These are phyloP conservation scores for Serrognathus titanus DNA, from an alignment of 2,888 invertebrate species.

Conservation along the genomic window DNA sequence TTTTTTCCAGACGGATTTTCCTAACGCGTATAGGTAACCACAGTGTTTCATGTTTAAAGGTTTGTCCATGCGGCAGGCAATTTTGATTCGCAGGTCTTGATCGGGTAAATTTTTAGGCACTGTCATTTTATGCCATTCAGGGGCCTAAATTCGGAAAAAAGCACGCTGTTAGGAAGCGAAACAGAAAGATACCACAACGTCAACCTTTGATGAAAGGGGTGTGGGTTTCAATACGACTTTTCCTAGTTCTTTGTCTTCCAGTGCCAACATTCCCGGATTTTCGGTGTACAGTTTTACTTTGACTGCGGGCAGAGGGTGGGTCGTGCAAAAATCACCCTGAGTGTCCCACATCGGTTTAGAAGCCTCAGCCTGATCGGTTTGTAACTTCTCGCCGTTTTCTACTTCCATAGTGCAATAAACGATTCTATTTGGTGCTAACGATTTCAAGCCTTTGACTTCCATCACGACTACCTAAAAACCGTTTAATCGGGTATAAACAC, in stretches of 20 bases:
- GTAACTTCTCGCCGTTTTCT: conserved; percentile 97
- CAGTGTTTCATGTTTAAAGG: conserved; percentile 99
- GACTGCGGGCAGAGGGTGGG: conserved; percentile 93
- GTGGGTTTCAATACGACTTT: conserved; percentile 87
- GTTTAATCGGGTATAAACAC: conserved; percentile 4
- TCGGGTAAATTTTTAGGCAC: conserved; percentile 93
- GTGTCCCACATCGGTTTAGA: conserved; percentile 99
- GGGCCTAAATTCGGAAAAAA: conserved; percentile 57
- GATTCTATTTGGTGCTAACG: conserved; percentile 93
- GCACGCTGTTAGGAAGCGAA: background rate
- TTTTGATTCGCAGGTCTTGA: conserved; percentile 94
- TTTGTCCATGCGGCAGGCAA: conserved; percentile 97
- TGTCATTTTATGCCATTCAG: conserved; percentile 98
- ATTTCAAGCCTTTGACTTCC: conserved; percentile 98
- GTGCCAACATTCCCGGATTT: conserved; percentile 93
- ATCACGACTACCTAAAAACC: conserved; percentile 90
- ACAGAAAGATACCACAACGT: background rate
- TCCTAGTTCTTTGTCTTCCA: conserved; percentile 98
- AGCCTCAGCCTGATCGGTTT: conserved; percentile 99
- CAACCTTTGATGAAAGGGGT: conserved; percentile 80
- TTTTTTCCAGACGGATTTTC: conserved; percentile 98
- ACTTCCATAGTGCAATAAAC: conserved; percentile 99
- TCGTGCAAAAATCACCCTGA: conserved; percentile 98
- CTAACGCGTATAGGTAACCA: conserved; percentile 85
- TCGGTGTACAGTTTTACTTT: conserved; percentile 98